Conservation (phyloP, 2,113 vertebrate genomes). For the Leiothrix lutea region DNA sequence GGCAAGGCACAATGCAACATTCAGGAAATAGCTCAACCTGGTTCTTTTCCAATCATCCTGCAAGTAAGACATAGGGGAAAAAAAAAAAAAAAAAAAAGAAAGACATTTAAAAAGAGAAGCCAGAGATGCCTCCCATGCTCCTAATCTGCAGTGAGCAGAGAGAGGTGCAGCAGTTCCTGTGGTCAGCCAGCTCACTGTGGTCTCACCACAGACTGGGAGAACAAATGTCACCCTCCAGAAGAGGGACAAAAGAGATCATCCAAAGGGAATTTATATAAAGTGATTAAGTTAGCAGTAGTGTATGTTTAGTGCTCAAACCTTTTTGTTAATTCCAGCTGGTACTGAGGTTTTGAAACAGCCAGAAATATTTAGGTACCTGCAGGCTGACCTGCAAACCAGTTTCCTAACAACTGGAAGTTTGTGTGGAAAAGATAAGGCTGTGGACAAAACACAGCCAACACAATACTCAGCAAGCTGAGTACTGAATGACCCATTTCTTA, state of each 20-base stretch:
- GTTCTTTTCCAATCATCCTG: background rate
- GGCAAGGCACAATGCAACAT: background rate
- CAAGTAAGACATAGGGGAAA: background rate
- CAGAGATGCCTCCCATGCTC: background rate
- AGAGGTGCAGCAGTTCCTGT: background rate
- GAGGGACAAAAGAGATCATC: background rate
- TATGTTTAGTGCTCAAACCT: background rate
- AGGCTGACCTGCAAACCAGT: background rate
- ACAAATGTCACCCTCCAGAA: background rate
- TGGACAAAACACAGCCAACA: background rate
- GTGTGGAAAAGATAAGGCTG: slow-evolving; percentile 12
- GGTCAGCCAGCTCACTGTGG: slow-evolving; percentile 15
- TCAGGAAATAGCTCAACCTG: background rate
- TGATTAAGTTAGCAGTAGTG: background rate
- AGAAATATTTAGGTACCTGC: background rate
- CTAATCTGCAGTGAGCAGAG: background rate
- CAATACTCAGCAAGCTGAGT: background rate
- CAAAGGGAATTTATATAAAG: background rate
- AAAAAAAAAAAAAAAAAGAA: background rate
- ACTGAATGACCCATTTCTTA: background rate
- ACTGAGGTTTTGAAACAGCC: background rate
- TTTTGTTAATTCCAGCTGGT: background rate
- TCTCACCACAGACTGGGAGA: background rate
- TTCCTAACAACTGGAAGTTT: background rate
- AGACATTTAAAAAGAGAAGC: background rate